Percentiles rank a stretch among this genome's conserved stretches.
Evolutionary conservation across 2,113 vertebrate species (phyloP).

Genomic region (Apodemus sylvaticus): DNA sequence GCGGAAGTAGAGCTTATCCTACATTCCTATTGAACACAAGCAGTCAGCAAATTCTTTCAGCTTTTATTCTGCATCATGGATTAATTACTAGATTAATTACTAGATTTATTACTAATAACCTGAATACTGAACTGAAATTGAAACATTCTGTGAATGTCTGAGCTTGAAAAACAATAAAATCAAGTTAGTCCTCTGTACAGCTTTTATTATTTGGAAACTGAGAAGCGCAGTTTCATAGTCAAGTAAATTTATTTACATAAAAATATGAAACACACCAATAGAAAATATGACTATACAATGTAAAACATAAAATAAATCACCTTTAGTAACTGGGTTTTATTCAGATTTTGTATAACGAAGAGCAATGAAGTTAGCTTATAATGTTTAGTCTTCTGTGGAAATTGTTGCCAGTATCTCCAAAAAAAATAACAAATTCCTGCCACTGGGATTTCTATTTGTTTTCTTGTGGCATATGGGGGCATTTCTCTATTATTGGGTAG

Average conservation of each 20-base stretch:
- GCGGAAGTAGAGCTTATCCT: background rate
- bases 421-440: background rate
- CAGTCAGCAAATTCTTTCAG: background rate
- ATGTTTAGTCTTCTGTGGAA: background rate
- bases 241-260: background rate
- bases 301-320: background rate
- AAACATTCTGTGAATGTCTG: background rate
- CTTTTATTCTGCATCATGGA: background rate
- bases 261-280: background rate
- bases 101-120: background rate
- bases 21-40: background rate
- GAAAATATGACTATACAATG: no score
- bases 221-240: background rate
- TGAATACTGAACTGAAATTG: background rate
- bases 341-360: no score
- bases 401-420: background rate
- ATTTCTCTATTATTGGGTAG: background rate
- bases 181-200: background rate
- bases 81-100: background rate
- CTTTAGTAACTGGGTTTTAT: background rate
- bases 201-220: background rate
- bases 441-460: background rate
- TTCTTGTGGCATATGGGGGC: background rate
- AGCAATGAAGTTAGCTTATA: background rate
- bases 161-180: background rate